phyloP scores from a whole-genome alignment of 2,888 invertebrate species.

The Cryptocheilus praepositus region DNA sequence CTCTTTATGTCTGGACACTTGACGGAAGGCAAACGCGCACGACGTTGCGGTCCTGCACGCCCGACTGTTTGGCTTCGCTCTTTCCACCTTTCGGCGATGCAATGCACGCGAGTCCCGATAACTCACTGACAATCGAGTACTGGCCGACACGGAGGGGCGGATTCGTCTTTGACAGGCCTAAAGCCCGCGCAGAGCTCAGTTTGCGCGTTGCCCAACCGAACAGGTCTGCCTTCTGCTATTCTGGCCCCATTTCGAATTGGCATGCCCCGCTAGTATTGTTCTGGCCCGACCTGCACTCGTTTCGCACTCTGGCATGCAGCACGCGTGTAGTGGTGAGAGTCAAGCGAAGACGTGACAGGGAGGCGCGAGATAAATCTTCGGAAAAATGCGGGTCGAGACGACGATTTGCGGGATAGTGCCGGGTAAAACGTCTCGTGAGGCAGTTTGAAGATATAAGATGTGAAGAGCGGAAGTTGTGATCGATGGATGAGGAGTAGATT shows the following conservation, averaged over 20 bases:
- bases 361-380: background rate
- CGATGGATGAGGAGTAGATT: too few relatives aligned
- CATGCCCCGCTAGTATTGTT: conserved; percentile 67
- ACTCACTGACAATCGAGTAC: conserved; percentile 37
- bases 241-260: conserved; percentile 73
- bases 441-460: too few relatives aligned
- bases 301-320: conserved; percentile 54
- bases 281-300: conserved; percentile 66
- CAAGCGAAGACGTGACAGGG: background rate
- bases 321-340: background rate
- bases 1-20: too few relatives aligned
- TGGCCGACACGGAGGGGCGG: conserved; percentile 29
- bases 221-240: conserved; percentile 57
- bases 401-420: too few relatives aligned
- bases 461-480: too few relatives aligned
- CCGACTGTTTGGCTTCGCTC: too few relatives aligned
- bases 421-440: too few relatives aligned
- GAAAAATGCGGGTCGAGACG: background rate
- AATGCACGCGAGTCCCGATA: too few relatives aligned
- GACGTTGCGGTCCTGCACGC: too few relatives aligned
- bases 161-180: conserved; percentile 66
- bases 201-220: conserved; percentile 54
- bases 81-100: too few relatives aligned
- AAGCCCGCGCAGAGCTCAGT: conserved; percentile 50
- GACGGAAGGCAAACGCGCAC: too few relatives aligned